Evolutionary conservation across 2,888 invertebrate species (phyloP), one percentile per base, ranked within the genome.

Genomic region (Catocala fraxini): DNA sequence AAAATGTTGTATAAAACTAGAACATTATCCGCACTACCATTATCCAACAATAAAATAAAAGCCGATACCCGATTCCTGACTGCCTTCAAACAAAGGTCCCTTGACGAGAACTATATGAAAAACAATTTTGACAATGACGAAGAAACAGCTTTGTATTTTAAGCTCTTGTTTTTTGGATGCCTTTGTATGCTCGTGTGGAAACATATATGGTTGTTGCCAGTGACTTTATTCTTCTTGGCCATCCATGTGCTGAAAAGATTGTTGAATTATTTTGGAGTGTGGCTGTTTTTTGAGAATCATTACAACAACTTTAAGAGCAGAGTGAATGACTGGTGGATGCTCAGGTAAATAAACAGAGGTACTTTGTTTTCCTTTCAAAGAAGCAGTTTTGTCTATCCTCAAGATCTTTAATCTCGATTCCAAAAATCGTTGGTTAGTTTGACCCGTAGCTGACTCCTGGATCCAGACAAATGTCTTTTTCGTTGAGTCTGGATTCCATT

Each of bases 161-260:
- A 97, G 80, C 95, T 96, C 5, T 89, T 98, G 10, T 94, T 98
- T 73, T 98, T 98, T 94, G 97, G 97, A 2, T 98, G 98, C 77
- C 91, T 97, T 6, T 95, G 97, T 56, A 98, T 98, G 92, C 95
- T 98, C 39, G 94, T 98, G 12, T 98, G 98, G 97, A 97, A 97
- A 78, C 96, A 98, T 81, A 95, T 97, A 56, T 98, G 98, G 97
- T 91, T 98, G 62, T 89, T 98, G 70, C 96, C 97, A 6, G 95
- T 98, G 33, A 93, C 98, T 56, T 95, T 97, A 0, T 95, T 98
- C 73, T 98, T 98, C 6, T 92, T 98, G 59, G 94, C 96, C 0
- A 96, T 97, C 73, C 97, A 97, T 85, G 89, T 95, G 9, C 79
- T 97, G 11, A 89, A 96, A 87, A 90, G 92, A 83, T 61, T 88